phyloP scores from a whole-genome alignment of 2,113 vertebrate species.

The Polyodon spathula region DNA sequence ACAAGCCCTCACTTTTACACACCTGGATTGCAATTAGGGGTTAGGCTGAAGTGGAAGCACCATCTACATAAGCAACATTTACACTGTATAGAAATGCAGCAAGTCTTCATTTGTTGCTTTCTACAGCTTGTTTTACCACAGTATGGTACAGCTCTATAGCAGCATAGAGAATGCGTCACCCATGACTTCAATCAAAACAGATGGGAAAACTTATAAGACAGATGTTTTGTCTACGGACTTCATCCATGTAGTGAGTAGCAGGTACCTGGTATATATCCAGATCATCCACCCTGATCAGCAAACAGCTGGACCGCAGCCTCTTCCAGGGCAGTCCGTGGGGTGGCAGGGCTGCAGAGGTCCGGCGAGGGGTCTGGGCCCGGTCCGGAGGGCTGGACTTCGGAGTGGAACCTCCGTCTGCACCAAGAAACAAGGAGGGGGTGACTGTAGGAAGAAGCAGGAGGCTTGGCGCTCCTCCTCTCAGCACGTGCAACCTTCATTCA shows the following conservation, averaged over 20 bases:
- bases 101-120: no score
- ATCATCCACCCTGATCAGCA: constrained; percentile 82
- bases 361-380: constrained; percentile 35
- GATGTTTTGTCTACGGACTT: neutral
- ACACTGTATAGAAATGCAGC: no score
- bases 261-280: constrained; percentile 86
- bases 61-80: no score
- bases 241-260: neutral
- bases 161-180: no score
- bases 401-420: constrained; percentile 39
- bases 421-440: neutral
- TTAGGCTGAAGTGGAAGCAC: no score
- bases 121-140: neutral
- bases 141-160: neutral
- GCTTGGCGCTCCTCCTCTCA: no score
- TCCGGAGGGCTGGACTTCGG: constrained; percentile 32
- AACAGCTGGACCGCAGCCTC: constrained; percentile 81
- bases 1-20: no score
- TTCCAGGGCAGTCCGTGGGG: constrained; percentile 51
- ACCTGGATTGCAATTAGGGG: no score
- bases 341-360: constrained; percentile 35
- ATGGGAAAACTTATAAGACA: neutral
- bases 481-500: no score
- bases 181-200: neutral
- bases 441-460: no score